Conservation (phyloP, 2,888 invertebrate genomes). For the Cepaea hortensis region DNA sequence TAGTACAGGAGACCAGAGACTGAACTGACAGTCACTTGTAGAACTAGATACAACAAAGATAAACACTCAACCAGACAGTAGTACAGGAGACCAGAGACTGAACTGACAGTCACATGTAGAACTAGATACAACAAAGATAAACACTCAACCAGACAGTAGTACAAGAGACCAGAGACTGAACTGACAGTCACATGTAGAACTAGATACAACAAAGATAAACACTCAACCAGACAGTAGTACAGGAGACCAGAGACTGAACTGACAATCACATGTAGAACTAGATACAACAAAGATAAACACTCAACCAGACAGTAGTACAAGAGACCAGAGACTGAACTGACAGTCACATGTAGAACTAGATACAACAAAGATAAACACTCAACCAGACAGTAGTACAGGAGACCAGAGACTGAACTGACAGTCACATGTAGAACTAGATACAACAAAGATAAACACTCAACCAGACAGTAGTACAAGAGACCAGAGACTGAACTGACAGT, state of each 20-base stretch:
- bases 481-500: background rate
- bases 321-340: background rate
- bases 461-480: too few relatives aligned
- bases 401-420: background rate
- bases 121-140: too few relatives aligned
- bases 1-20: too few relatives aligned
- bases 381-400: background rate
- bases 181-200: background rate
- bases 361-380: too few relatives aligned
- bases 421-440: background rate
- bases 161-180: too few relatives aligned
- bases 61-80: background rate
- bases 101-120: background rate
- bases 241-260: background rate
- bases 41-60: too few relatives aligned
- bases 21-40: background rate
- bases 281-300: too few relatives aligned
- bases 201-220: too few relatives aligned
- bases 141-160: too few relatives aligned
- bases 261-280: background rate
- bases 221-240: background rate
- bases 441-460: too few relatives aligned
- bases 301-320: too few relatives aligned
- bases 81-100: background rate
- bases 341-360: background rate